Conservation (phyloP, 2,888 invertebrate species). For the Clitarchus hookeri region DNA sequence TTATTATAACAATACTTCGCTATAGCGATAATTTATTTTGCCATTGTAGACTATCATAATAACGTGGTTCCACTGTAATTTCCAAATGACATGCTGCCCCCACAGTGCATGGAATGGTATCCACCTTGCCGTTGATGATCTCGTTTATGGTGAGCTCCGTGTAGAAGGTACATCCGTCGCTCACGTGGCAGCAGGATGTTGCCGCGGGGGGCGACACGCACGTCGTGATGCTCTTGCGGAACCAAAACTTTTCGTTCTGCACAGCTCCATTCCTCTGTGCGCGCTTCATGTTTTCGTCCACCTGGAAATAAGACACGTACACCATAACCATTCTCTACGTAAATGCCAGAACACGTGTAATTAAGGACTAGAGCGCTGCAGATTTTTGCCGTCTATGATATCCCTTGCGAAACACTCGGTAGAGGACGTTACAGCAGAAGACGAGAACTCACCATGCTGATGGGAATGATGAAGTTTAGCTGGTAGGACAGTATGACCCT, state of each 20-base stretch:
- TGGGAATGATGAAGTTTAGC: conserved; percentile 94
- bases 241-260: conserved; percentile 87
- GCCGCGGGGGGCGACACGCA: conserved; percentile 51
- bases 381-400: no score
- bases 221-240: conserved; percentile 73
- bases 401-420: no score
- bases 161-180: conserved; percentile 59
- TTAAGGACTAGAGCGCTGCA: no score
- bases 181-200: conserved; percentile 45
- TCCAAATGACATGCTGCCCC: no score
- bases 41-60: no score
- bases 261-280: conserved; percentile 93
- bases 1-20: no score
- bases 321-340: no score
- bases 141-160: conserved; percentile 90
- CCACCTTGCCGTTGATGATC: conserved; percentile 93
- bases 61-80: no score
- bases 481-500: conserved; percentile 95
- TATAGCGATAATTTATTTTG: no score
- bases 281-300: conserved; percentile 95
- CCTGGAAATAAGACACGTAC: conserved; percentile 54
- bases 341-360: no score
- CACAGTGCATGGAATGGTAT: background rate
- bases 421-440: no score
- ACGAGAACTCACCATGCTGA: conserved; percentile 75